Conservation (phyloP, 2,113 vertebrate genomes). For the Cricetomys ansorgei region DNA sequence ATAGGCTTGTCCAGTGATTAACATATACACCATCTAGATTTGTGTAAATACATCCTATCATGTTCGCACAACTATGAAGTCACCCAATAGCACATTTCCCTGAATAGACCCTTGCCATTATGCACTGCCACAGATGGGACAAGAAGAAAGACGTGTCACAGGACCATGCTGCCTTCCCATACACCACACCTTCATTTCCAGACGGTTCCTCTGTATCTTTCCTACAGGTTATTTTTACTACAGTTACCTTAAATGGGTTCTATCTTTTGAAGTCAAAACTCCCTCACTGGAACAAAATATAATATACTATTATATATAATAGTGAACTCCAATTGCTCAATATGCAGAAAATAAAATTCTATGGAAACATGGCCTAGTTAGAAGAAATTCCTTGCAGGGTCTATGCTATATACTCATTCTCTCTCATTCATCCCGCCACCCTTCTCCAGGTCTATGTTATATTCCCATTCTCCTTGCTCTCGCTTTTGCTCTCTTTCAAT, state of each 20-base stretch:
- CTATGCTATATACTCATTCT: background rate
- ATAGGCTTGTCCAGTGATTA: background rate
- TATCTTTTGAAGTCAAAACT: background rate
- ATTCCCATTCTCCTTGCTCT: background rate
- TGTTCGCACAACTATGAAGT: background rate
- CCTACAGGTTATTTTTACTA: background rate
- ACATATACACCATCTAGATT: background rate
- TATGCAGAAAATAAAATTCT: background rate
- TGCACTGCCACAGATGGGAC: background rate
- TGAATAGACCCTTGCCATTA: background rate
- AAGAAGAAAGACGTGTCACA: background rate
- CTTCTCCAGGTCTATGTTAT: too few species aligned
- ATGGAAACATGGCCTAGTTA: background rate
- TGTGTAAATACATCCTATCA: background rate
- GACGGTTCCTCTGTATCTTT: background rate
- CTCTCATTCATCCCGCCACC: too few species aligned
- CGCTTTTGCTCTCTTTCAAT: background rate
- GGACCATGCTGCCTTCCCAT: fast-evolving
- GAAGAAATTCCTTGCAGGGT: background rate
- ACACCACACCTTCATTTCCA: background rate
- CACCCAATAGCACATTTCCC: background rate
- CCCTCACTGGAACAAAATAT: background rate
- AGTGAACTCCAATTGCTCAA: background rate
- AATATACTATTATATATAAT: too few species aligned
- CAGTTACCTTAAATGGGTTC: background rate